Base-by-base conservation (phyloP, 2,888 invertebrate species). In the Leptopilina drosophilae region DNA sequence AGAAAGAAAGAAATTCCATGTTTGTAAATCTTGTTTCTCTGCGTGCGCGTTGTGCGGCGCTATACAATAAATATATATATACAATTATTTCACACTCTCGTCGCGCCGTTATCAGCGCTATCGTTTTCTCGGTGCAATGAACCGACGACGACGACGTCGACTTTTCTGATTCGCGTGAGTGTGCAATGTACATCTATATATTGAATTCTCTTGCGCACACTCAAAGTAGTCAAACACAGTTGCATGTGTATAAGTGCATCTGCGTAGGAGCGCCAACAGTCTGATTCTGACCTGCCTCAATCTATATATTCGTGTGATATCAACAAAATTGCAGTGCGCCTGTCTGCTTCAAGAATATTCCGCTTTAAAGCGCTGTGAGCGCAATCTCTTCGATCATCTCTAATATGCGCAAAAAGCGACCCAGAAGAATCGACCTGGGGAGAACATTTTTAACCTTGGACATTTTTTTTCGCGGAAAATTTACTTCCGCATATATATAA, bases 281-380 rank as follows among this genome's bases (percentile, higher is more conserved):
- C 81, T 82, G 80, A 82, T 84, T 82, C 84, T 82, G 82, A 84
- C 84, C 84, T 84, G 82, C 82, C 82, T 82, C 82, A 84, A 82
- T 80, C 81, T 82, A 78, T 62, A 76, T 79, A 78, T 78, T 73
- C n/a, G 78, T 80, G 79, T 76, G 78, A 81, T 82, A 82, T 78
- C 79, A 81, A 75, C 73, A 79, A 82, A 81, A 42, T 83, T 80
- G 77, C 78, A 80, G 80, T 83, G 82, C 83, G 82, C 82, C 82
- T 83, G 83, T 79, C 82, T 83, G 83, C 80, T 81, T 82, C 82
- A 77, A 82, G 82, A 83, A 83, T 81, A 76, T 81, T 83, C 82
- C 80, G 78, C 78, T 79, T 78, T 80, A 78, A 80, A 79, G 83
- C 82, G 79, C 33, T 33, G 33, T 3, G 33, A 33, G 33, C 33